These are phyloP conservation scores for Lampris incognitus DNA, from an alignment of 2,113 vertebrate species.

Conservation along the genomic window DNA sequence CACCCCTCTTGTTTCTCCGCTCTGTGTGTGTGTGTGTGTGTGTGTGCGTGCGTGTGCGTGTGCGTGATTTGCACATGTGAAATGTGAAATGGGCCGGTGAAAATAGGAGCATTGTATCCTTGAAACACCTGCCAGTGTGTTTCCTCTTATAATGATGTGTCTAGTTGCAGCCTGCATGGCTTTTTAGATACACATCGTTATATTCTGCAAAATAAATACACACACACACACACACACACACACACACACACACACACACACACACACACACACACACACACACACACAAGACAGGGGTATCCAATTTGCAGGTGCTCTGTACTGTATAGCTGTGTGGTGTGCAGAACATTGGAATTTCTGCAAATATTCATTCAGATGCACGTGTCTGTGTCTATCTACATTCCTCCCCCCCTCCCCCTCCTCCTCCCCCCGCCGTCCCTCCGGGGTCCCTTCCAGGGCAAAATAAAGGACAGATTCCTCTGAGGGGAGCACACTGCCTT, in stretches of 20 bases:
- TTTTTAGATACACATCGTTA: conserved; percentile 71
- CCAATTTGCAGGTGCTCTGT: too few relatives aligned
- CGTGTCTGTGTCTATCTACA: conserved; percentile 30
- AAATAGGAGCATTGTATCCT: conserved; percentile 68
- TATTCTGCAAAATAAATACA: conserved; percentile 43
- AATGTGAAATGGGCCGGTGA: conserved; percentile 70
- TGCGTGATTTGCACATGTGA: conserved; percentile 40
- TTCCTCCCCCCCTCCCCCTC: too few relatives aligned
- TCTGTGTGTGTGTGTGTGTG: conserved; percentile 40
- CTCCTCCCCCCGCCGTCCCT: too few relatives aligned
- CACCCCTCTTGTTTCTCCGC: conserved; percentile 53
- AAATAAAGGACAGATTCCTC: conserved; percentile 74
- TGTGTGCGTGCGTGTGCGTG: conserved; percentile 38
- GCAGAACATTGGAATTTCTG: conserved; percentile 8
- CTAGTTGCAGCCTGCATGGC: conserved; percentile 69
- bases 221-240: conserved; percentile 28
- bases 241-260: neutral
- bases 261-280: conserved; percentile 19
- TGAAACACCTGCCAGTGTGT: conserved; percentile 76
- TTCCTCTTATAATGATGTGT: conserved; percentile 76
- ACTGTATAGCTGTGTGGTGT: conserved; percentile 20
- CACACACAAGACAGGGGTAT: neutral
- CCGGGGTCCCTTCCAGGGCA: conserved; percentile 56
- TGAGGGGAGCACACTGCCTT: conserved; percentile 55
- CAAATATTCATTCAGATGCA: conserved; percentile 19